Evolutionary conservation across 2,113 vertebrate genomes (phyloP).

Genomic region (Lasiurus cinereus): DNA sequence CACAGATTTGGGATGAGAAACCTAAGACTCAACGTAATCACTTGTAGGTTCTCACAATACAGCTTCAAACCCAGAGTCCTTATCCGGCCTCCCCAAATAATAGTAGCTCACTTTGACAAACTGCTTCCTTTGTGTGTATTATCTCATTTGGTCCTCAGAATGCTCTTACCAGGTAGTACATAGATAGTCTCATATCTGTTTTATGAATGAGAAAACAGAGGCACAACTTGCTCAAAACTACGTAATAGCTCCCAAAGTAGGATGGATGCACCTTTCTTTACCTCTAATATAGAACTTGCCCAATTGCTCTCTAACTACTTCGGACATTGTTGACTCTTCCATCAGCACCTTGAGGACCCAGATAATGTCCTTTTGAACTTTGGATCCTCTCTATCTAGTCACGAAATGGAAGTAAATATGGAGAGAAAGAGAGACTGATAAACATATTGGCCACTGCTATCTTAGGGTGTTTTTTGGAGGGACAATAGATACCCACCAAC

Average conservation of each 20-base stretch:
- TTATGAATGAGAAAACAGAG: slow-evolving; percentile 52
- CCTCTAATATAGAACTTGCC: slow-evolving; percentile 24
- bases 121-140: background rate
- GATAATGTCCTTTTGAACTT: slow-evolving; percentile 34
- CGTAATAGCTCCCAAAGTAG: background rate
- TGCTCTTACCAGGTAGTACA: background rate
- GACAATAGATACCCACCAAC: background rate
- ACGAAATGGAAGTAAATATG: slow-evolving; percentile 29
- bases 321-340: background rate
- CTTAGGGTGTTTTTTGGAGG: slow-evolving; percentile 10
- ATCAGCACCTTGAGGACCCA: background rate
- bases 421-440: background rate
- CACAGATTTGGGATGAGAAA: background rate
- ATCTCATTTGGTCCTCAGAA: background rate
- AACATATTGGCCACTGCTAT: slow-evolving; percentile 2
- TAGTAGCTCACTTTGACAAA: background rate
- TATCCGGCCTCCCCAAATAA: background rate
- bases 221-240: slow-evolving; percentile 13
- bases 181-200: background rate
- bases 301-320: slow-evolving; percentile 54
- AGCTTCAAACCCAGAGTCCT: slow-evolving; percentile 61
- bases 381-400: slow-evolving; percentile 40
- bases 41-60: background rate
- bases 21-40: background rate
- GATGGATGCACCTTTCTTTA: slow-evolving; percentile 47